These are phyloP conservation scores for Notamacropus eugenii DNA, from an alignment of 2,797 vertebrate species.

Conservation along the genomic window DNA sequence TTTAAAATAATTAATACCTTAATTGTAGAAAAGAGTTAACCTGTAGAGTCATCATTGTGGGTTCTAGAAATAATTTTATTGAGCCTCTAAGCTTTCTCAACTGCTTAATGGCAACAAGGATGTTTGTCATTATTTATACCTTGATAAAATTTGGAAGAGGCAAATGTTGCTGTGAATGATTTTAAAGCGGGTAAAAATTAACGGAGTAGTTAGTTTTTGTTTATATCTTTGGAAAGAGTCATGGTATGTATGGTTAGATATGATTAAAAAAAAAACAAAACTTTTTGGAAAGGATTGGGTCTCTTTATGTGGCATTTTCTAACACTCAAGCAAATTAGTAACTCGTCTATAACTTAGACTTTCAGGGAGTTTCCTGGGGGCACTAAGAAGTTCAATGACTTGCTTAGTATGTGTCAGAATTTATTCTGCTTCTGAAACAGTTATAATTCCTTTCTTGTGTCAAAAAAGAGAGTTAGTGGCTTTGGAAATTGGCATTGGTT, in stretches of 20 bases:
- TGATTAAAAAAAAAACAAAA: neutral
- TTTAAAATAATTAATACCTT: conserved; percentile 51
- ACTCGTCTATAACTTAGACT: neutral
- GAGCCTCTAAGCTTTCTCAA: conserved; percentile 22
- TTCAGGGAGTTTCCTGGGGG: neutral
- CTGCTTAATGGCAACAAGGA: conserved; percentile 23
- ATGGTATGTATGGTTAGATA: neutral
- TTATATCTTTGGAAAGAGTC: conserved; percentile 52
- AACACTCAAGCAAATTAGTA: neutral
- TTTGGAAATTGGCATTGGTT: conserved; percentile 48
- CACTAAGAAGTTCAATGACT: neutral
- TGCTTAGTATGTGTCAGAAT: neutral
- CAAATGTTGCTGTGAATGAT: conserved; percentile 39
- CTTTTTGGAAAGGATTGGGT: neutral
- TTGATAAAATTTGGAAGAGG: conserved; percentile 21
- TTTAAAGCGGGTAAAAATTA: conserved; percentile 29
- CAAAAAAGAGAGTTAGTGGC: conserved; percentile 35
- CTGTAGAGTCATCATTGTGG: conserved; percentile 21
- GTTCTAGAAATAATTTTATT: conserved; percentile 51
- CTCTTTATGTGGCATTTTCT: neutral
- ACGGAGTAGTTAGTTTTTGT: conserved; percentile 36
- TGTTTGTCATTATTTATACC: conserved; percentile 13
- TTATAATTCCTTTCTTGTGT: conserved; percentile 3
- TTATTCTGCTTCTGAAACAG: conserved; percentile 43
- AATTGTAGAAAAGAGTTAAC: conserved; percentile 9